These are phyloP conservation scores for Antheraea yamamai DNA, from an alignment of 2,888 invertebrate species.

Conservation along the genomic window DNA sequence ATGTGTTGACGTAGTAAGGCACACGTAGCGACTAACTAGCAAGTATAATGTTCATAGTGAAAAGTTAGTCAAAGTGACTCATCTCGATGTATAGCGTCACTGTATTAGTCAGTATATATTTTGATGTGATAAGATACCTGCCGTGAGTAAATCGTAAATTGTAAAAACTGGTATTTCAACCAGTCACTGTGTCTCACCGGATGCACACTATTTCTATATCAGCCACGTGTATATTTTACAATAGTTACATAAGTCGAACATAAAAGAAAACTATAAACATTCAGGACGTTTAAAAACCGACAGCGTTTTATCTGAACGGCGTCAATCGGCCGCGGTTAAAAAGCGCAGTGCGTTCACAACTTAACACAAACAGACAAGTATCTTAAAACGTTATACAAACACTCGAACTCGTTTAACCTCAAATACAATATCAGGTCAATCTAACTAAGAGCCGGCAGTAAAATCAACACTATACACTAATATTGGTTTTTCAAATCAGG, in stretches of 20 bases:
- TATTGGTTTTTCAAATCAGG: neutral
- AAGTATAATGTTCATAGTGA: too few relatives aligned
- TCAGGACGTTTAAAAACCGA: neutral
- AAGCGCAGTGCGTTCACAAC: neutral
- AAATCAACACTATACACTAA: constrained; percentile 3
- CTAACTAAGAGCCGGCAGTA: neutral
- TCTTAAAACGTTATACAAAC: constrained; percentile 6
- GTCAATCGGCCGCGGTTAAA: neutral
- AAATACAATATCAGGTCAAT: constrained; percentile 5
- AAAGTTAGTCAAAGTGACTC: too few relatives aligned
- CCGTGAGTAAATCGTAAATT: too few relatives aligned
- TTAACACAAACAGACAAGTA: neutral
- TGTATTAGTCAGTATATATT: too few relatives aligned
- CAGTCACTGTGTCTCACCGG: too few relatives aligned
- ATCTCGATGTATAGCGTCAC: too few relatives aligned
- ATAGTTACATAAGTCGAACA: neutral
- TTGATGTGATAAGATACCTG: too few relatives aligned
- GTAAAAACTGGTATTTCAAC: too few relatives aligned
- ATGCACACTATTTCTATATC: too few relatives aligned
- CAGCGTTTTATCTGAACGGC: neutral
- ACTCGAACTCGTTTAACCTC: neutral
- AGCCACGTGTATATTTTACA: too few relatives aligned
- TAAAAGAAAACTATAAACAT: neutral
- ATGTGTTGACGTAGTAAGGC: too few relatives aligned
- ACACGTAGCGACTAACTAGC: too few relatives aligned